Percentiles rank a stretch among this genome's conserved stretches.
Conservation (phyloP, 2,113 vertebrate species). For the Nettapus auritus region DNA sequence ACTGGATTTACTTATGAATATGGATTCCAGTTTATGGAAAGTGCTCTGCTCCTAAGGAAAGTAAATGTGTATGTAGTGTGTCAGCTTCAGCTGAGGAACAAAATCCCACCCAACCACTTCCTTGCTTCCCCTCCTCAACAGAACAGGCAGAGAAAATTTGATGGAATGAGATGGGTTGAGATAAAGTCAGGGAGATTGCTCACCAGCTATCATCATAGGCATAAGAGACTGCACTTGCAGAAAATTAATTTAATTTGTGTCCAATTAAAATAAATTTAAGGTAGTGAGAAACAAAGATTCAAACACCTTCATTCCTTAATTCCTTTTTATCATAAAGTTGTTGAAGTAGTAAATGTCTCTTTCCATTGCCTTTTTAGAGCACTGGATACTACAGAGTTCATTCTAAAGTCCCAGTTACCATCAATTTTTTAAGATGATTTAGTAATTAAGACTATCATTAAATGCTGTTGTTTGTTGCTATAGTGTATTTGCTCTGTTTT, state of each 20-base stretch:
- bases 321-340: not conserved
- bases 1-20: not conserved
- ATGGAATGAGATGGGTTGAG: not conserved
- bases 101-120: not conserved
- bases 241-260: not conserved
- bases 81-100: not conserved
- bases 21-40: not conserved
- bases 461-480: not conserved
- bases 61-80: not conserved
- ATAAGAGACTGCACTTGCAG: not conserved
- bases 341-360: not conserved
- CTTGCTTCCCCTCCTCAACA: not conserved
- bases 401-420: not conserved
- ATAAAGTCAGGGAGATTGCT: not conserved
- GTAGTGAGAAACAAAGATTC: not conserved
- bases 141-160: not conserved
- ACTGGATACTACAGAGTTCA: not conserved
- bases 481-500: not conserved
- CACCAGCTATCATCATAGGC: not conserved
- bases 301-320: not conserved
- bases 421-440: not conserved
- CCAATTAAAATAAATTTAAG: not conserved
- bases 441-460: not conserved
- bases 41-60: not conserved
- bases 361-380: not conserved